Percentiles rank a stretch among this genome's conserved stretches.
phyloP scores from a whole-genome alignment of 2,113 vertebrate species.

The Tenebrosternarchus preto region DNA sequence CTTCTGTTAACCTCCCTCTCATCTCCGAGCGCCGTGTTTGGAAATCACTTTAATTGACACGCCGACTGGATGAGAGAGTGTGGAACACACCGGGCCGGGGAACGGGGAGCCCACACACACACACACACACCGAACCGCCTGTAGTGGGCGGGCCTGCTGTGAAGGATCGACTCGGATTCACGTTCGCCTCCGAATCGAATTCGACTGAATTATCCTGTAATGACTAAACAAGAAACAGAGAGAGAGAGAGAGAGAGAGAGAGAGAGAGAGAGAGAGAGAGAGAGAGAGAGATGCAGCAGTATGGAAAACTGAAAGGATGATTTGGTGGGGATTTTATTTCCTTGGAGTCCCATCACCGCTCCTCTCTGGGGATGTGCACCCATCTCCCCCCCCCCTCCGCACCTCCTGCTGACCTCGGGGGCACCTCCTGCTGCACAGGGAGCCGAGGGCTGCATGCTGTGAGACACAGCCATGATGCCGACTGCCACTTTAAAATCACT shows the following conservation, averaged over 20 bases:
- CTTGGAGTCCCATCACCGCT: conserved; percentile 2
- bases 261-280: not conserved
- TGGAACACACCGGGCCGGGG: not conserved
- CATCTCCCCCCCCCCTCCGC: too few species aligned
- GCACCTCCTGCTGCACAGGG: not conserved
- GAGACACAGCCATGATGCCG: not conserved
- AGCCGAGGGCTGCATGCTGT: not conserved
- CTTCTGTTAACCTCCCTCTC: not conserved
- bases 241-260: not conserved
- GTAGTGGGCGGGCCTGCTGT: not conserved
- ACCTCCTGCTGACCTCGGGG: not conserved
- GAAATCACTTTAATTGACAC: not conserved
- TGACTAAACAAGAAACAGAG: not conserved
- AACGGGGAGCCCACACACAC: not conserved
- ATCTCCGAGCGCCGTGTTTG: not conserved
- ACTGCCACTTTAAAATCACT: not conserved
- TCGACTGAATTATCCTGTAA: conserved; percentile 5
- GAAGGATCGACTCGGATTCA: not conserved
- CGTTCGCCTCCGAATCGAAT: conserved; percentile 18
- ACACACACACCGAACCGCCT: not conserved
- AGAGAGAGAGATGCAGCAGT: not conserved
- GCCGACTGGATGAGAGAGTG: not conserved
- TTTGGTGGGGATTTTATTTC: conserved; percentile 5
- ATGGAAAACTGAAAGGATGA: conserved; percentile 9
- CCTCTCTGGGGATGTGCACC: not conserved